A percentile compares a stretch with the other conserved stretches of the same genome.
Conservation (phyloP, 2,888 invertebrate species). For the Petrolisthes cinctipes region DNA sequence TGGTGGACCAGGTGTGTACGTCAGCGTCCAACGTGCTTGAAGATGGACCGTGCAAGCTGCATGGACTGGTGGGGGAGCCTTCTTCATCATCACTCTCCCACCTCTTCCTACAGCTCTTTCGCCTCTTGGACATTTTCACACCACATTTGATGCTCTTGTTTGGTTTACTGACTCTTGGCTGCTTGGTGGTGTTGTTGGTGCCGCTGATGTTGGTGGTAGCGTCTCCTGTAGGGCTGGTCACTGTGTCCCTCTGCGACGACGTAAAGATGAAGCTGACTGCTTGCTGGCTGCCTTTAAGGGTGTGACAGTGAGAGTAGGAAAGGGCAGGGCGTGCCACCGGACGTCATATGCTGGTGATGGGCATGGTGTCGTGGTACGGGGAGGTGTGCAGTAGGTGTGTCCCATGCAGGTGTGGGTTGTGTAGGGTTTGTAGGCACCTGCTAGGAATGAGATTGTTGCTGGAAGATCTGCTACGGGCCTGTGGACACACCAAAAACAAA, state of each 20-base stretch:
- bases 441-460: conserved; percentile 36
- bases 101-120: not conserved
- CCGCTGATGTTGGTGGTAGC: not conserved
- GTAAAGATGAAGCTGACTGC: conserved; percentile 49
- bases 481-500: too few species aligned
- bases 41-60: conserved; percentile 42
- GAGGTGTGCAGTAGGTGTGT: conserved; percentile 31
- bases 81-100: not conserved
- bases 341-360: conserved; percentile 51
- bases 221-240: not conserved
- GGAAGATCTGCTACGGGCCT: conserved; percentile 49
- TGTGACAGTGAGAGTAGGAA: not conserved
- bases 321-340: conserved; percentile 27
- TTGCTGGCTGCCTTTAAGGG: conserved; percentile 32
- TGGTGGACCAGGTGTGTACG: conserved; percentile 55
- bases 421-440: conserved; percentile 29
- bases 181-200: too few species aligned
- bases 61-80: conserved; percentile 18
- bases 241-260: conserved; percentile 1
- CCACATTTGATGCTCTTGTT: not conserved
- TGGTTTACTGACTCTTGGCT: too few species aligned
- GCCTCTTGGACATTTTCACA: not conserved
- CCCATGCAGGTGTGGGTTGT: conserved; percentile 37
- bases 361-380: conserved; percentile 43
- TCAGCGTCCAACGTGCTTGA: conserved; percentile 39